Evolutionary conservation across 2,888 invertebrate genomes (phyloP).

Genomic region (Chymomyza procnemis): DNA sequence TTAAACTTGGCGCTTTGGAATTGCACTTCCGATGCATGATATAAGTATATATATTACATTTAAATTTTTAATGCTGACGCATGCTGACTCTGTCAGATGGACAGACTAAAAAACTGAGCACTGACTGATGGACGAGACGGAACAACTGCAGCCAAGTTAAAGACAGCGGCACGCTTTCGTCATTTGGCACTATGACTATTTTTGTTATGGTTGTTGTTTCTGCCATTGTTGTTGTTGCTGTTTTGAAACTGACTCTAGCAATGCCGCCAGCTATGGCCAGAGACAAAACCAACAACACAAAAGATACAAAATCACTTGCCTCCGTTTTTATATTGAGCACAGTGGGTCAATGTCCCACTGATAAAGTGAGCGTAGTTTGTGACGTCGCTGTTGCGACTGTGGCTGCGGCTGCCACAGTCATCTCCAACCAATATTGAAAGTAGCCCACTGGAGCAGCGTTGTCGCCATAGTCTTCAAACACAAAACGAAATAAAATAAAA

Average conservation of each 20-base stretch:
- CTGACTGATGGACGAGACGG: neutral
- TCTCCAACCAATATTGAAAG: neutral
- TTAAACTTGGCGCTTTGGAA: neutral
- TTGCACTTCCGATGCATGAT: neutral
- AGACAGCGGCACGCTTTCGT: constrained; percentile 48
- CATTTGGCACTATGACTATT: constrained; percentile 42
- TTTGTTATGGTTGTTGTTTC: constrained; percentile 10
- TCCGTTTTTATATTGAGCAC: constrained; percentile 74
- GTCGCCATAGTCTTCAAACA: constrained; percentile 4
- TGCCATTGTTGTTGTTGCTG: constrained; percentile 25
- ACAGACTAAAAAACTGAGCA: neutral
- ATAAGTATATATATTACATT: neutral
- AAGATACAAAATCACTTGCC: constrained; percentile 63
- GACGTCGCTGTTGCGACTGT: neutral
- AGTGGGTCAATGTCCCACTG: constrained; percentile 78
- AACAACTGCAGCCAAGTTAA: neutral
- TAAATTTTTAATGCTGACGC: constrained; percentile 22
- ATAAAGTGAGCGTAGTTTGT: constrained; percentile 65
- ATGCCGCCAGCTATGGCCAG: constrained; percentile 29
- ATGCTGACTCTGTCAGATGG: constrained; percentile 7
- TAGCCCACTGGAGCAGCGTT: constrained; percentile 13
- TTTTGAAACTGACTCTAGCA: constrained; percentile 40
- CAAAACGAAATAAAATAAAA: neutral
- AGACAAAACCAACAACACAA: constrained; percentile 24
- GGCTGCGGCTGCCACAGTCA: neutral